Base-by-base conservation (phyloP, 2,113 vertebrate genomes). In the Zootoca vivipara region DNA sequence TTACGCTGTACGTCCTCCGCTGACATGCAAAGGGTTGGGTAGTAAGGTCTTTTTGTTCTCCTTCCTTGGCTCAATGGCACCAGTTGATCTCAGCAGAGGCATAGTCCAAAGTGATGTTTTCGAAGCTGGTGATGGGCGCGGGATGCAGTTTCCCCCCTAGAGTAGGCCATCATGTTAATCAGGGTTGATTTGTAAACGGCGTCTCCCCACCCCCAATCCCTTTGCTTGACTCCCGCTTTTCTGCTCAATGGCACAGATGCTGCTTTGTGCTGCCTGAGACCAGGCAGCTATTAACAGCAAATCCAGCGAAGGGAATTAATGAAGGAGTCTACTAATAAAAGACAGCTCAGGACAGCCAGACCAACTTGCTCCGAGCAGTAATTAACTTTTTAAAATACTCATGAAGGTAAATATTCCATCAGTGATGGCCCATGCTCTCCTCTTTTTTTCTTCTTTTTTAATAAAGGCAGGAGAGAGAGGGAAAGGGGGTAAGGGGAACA, bases 241-340 rank as follows among this genome's bases (percentile, higher is more conserved):
- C 95, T 93, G 90, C 95, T 97, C 96, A 96, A 93, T 96, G 95
- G 97, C 97, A 96, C 97, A 98, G 97, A 97, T 97, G 97, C 95
- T 93, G 97, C 97, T 97, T 97, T 97, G 95, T 97, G 95, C 95
- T 94, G 94, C 91, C 94, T 91, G 90, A 93, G 93, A 91, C 95
- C 95, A 88, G 93, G 97, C 96, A 90, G 95, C 97, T 96, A 97
- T 97, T 97, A 97, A 95, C 95, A 95, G 96, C 96, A 97, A 97
- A 97, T 97, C 96, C 95, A 96, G 96, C 94, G 95, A 97, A 96
- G 95, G 94, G 97, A 97, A 97, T 97, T 97, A 97, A 97, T 97
- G 97, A 97, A 97, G 96, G 97, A 95, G 90, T 95, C 94, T 93
- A 87, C 95, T 96, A 96, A 97, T 97, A 97, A 97, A 97, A 97